Evolutionary conservation across 2,113 vertebrate genomes (phyloP), one percentile per base, ranked within the genome.

Genomic region (Ondatra zibethicus): DNA sequence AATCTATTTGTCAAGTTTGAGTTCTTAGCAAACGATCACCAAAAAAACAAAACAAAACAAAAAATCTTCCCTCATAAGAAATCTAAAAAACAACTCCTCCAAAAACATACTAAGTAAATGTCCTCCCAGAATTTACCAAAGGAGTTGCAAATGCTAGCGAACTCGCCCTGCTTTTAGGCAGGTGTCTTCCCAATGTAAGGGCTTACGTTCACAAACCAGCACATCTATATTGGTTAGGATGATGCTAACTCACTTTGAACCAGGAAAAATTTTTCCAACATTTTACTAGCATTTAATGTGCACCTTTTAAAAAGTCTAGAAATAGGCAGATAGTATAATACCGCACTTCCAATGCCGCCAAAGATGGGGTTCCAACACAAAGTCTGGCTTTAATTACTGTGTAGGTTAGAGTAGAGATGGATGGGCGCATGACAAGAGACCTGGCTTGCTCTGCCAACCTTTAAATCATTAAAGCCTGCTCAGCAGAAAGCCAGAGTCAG

Each of bases 381-480:
- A 31, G 86, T 27, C 94, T 93, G 96, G 70, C 81, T 95, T 95
- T 97, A 96, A 93, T 97, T 85, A 93, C 91, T 61, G 82, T 0
- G 11, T n/a, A 93, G 93, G 90, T 94, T 93, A 85, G 94, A 88
- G 89, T 13, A 72, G 88, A 88, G 89, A 80, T 25, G 87, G 92
- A 72, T 19, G 19, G 70, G 88, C 84, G 58, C 86, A 50, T 89
- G 96, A 72, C 89, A 76, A 93, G 96, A 92, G 84, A 72, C 73
- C 66, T 31, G 0, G 3, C 92, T 96, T 87, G 42, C 70, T 78
- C 13, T 91, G 96, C 94, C 96, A 97, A 45, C 65, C 58, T 91
- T 82, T 92, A 68, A 95, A 96, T 91, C 91, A 72, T 85, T 77
- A 97, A 90, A 92, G 93, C 92, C 94, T 36, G 19, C 95, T 95